Percentiles rank a stretch among this genome's conserved stretches.
phyloP scores from a whole-genome alignment of 2,797 vertebrate species.

The Tauraco hartlaubi region DNA sequence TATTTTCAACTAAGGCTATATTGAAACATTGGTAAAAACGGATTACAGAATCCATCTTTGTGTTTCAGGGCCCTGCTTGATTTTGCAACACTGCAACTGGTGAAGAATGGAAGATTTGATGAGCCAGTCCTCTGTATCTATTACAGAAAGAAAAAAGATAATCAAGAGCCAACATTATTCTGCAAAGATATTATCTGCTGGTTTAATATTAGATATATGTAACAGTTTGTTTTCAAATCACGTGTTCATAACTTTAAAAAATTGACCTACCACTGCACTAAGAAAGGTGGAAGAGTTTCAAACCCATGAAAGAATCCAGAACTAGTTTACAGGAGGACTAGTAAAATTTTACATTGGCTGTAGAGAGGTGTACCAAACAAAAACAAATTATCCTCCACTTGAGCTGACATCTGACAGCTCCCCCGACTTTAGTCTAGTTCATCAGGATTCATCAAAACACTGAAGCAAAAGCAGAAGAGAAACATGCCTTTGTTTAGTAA shows the following conservation, averaged over 20 bases:
- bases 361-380: background rate
- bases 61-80: constrained; percentile 15
- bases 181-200: background rate
- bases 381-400: background rate
- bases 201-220: background rate
- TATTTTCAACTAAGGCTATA: constrained; percentile 21
- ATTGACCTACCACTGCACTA: background rate
- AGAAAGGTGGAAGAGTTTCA: background rate
- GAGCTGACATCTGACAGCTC: background rate
- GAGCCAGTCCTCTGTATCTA: constrained; percentile 21
- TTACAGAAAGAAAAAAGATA: background rate
- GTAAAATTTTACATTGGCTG: background rate
- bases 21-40: constrained; percentile 56
- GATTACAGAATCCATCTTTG: constrained; percentile 2
- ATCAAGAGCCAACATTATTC: background rate
- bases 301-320: background rate
- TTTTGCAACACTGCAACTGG: background rate
- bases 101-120: constrained; percentile 16
- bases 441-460: background rate
- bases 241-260: background rate
- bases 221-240: background rate
- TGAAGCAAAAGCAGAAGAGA: background rate
- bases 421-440: background rate
- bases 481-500: background rate
- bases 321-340: background rate